Conservation (phyloP, 2,797 vertebrate species). For the Carcharodon carcharias region DNA sequence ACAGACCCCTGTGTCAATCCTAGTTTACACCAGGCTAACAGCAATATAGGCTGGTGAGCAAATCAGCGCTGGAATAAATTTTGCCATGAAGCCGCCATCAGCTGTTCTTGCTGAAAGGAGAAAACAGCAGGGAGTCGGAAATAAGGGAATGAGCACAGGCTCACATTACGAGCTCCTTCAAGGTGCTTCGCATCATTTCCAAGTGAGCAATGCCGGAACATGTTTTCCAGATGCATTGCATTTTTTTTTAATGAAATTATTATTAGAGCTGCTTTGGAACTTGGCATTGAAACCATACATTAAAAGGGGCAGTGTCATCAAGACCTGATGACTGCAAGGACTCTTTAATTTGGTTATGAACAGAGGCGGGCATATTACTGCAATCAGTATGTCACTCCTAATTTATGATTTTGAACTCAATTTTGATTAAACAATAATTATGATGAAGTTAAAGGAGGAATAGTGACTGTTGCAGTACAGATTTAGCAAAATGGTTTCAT, state of each 20-base stretch:
- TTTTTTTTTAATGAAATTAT: not conserved
- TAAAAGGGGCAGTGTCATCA: not conserved
- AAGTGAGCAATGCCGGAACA: not conserved
- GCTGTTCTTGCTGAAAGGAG: not conserved
- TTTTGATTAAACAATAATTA: not conserved
- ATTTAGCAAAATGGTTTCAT: not conserved
- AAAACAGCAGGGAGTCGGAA: not conserved
- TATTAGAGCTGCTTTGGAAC: not conserved
- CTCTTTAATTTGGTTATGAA: not conserved
- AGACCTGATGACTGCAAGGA: not conserved
- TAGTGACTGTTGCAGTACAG: not conserved
- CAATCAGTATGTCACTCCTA: not conserved
- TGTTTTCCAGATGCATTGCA: conserved; percentile 12
- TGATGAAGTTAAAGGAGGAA: not conserved
- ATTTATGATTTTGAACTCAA: conserved; percentile 1
- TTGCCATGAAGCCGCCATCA: not conserved
- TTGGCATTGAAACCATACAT: not conserved
- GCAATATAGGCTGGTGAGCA: not conserved
- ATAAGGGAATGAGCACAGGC: not conserved
- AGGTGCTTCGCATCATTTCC: conserved; percentile 1
- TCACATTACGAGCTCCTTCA: not conserved
- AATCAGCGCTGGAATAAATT: not conserved
- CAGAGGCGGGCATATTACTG: not conserved
- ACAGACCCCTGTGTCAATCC: not conserved
- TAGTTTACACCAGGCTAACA: not conserved